These are phyloP conservation scores for Artemia sp. DNA, from an alignment of 2,888 invertebrate genomes.

Conservation along the genomic window DNA sequence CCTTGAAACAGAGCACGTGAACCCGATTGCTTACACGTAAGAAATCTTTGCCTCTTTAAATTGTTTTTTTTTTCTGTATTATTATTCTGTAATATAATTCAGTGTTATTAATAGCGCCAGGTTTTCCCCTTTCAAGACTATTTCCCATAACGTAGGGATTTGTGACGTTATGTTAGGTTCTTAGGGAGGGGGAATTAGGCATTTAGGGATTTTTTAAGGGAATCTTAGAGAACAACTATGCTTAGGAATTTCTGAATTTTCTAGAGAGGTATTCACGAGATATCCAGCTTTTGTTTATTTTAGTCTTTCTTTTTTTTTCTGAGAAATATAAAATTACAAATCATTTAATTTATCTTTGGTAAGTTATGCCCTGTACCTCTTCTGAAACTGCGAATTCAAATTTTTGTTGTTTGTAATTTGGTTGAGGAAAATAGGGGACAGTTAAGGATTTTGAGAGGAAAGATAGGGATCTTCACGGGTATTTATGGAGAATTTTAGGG, in stretches of 20 bases:
- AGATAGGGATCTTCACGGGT: too few relatives aligned
- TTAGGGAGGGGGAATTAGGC: too few relatives aligned
- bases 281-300: not conserved
- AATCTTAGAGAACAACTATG: too few relatives aligned
- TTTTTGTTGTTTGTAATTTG: slow-evolving; percentile 16
- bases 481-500: too few relatives aligned
- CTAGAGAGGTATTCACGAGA: not conserved
- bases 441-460: too few relatives aligned
- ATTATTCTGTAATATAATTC: not conserved
- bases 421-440: too few relatives aligned
- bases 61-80: not conserved
- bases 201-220: too few relatives aligned
- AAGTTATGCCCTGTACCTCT: not conserved
- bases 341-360: not conserved
- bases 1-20: slow-evolving; percentile 78
- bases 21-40: slow-evolving; percentile 86
- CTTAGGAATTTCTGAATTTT: not conserved
- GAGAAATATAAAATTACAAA: not conserved
- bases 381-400: not conserved
- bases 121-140: too few relatives aligned
- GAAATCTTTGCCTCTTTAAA: slow-evolving; percentile 26
- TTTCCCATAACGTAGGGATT: too few relatives aligned
- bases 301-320: too few relatives aligned
- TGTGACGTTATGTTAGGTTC: too few relatives aligned
- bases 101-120: too few relatives aligned